Evolutionary conservation across 1,140 invertebrate species (phyloP).

Genomic region (Pentalonia nigronervosa): DNA sequence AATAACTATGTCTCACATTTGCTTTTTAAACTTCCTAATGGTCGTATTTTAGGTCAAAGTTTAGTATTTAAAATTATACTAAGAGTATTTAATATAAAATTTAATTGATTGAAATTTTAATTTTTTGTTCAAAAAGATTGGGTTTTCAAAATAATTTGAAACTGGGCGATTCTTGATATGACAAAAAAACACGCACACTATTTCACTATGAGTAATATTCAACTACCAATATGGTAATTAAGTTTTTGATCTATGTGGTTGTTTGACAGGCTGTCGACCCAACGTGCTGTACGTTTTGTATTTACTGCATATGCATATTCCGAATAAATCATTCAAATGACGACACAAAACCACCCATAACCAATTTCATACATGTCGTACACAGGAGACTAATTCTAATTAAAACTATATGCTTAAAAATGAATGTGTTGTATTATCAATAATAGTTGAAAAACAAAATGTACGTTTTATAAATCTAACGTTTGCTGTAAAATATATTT

Average conservation of each 20-base stretch:
- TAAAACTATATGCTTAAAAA: background rate
- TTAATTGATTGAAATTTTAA: background rate
- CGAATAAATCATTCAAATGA: conserved; percentile 26
- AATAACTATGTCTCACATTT: conserved; percentile 15
- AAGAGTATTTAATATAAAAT: no score
- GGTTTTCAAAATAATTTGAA: background rate
- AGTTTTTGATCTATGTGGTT: conserved; percentile 7
- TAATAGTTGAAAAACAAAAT: background rate
- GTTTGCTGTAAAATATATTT: background rate
- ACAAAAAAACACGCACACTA: background rate
- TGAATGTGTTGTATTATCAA: background rate
- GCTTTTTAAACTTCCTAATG: conserved; percentile 32
- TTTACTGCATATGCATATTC: background rate
- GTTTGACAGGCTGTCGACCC: background rate
- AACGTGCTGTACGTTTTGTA: background rate
- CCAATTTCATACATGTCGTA: conserved; percentile 13
- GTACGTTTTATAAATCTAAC: background rate
- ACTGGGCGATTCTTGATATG: background rate
- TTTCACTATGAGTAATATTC: conserved; percentile 1
- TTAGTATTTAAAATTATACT: background rate
- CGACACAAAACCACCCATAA: conserved; percentile 24
- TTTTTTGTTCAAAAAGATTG: background rate
- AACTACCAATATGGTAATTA: conserved; percentile 11
- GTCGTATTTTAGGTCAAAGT: conserved; percentile 10
- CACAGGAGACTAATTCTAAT: background rate